Evolutionary conservation across 1,140 invertebrate species (phyloP).

Genomic region (Chironomus tepperi): DNA sequence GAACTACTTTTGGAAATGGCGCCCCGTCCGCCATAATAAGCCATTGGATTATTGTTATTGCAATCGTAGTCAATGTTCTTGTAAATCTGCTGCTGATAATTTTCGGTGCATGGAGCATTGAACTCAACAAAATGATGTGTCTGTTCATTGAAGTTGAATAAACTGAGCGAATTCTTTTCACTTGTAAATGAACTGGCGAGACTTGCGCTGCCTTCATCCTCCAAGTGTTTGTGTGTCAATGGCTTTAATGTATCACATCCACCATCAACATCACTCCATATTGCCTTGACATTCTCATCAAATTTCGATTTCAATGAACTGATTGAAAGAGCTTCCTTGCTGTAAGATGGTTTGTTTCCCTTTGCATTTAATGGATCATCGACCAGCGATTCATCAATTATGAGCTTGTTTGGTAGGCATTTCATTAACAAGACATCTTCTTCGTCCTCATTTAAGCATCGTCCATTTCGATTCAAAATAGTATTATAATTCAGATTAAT

Average conservation of each 20-base stretch:
- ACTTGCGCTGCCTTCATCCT: not conserved
- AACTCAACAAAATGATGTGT: not conserved
- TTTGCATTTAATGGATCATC: not conserved
- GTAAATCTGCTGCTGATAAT: not conserved
- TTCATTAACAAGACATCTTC: not conserved
- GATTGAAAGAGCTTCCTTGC: not conserved
- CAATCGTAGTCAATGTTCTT: not conserved
- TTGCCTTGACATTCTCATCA: constrained; percentile 16
- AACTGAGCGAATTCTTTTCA: constrained; percentile 15
- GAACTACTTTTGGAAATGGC: not conserved
- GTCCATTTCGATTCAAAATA: not conserved
- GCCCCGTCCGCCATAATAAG: not conserved
- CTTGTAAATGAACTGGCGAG: constrained; percentile 15
- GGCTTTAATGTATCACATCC: not conserved
- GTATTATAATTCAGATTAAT: too few relatives aligned
- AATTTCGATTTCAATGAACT: constrained; percentile 14
- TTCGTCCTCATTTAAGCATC: not conserved
- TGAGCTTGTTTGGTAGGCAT: not conserved
- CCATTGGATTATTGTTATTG: constrained; percentile 15
- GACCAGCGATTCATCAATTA: not conserved
- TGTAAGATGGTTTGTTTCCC: not conserved
- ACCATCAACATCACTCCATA: constrained; percentile 12
- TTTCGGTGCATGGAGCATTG: not conserved
- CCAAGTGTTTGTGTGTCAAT: constrained; percentile 12
- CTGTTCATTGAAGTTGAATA: constrained; percentile 18